Evolutionary conservation across 2,797 vertebrate genomes (phyloP), one percentile per base, ranked within the genome.

Genomic region (Malurus leucopterus): DNA sequence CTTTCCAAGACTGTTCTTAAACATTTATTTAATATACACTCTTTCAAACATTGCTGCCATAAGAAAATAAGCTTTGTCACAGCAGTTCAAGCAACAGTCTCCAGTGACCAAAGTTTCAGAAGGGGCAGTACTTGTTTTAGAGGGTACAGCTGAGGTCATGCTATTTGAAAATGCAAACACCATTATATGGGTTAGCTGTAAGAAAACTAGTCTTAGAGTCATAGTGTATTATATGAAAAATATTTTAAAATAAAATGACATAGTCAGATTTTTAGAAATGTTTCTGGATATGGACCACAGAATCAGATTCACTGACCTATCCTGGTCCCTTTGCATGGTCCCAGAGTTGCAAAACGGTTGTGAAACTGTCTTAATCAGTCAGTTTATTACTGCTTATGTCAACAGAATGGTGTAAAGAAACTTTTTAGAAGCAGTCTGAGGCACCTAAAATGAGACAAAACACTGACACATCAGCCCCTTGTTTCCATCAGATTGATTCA

Each of bases 11-110:
- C 38, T 61, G 47, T 34, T 92, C 62, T 87, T 72, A 79, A 80
- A 59, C 62, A 90, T 94, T 94, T 93, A 83, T 91, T 89, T 78
- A 80, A 80, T 81, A 90, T 59, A 61, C 47, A 54, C 6, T 62
- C 43, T 77, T 93, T 78, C 69, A 77, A 87, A 89, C 87, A 74
- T 80, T 54, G 41, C 43, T 62, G 50, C 61, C 65, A 77, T 80
- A 77, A 87, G 62, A 90, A 91, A 91, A 85, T 58, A 89, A 94
- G 75, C 82, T 68, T 85, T 85, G 76, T 80, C 69, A 68, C 43
- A 77, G 62, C 19, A 91, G 58, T 38, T 93, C 85, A 85, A 87
- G 77, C 58, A 85, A 85, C 69, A 72, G 62, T 1, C 58, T 65
- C 58, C 13, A 15, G 20, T 49, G 49, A 72, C 58, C 22, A 41